Evolutionary conservation across 2,113 vertebrate species (phyloP), one percentile per base, ranked within the genome.

Genomic region (Ptychochromis oligacanthus): DNA sequence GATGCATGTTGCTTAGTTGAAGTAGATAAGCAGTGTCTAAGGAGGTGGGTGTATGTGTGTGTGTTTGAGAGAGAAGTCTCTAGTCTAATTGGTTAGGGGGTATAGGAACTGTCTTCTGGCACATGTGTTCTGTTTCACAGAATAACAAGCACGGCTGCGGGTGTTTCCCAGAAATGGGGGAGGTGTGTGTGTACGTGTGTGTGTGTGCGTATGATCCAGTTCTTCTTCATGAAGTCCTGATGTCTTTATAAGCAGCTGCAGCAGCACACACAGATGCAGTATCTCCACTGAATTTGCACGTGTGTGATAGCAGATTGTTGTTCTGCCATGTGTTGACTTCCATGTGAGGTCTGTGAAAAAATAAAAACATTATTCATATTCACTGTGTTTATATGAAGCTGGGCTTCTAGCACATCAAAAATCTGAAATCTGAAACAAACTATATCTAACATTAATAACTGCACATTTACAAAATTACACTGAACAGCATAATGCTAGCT

Each of bases 121-220:
- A 86, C 83, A 79, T 79, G 80, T 83, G 82, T 60, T 86, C 80
- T 81, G 12, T 83, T 81, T 38, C 43, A 14, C 64, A 67, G 75
- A 88, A 87, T 87, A 86, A 89, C 83, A 81, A 84, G 78, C 82
- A 75, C 78, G 57, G 70, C 90, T 87, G 67, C 83, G 90, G 87
- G 87, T 90, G 84, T 90, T 86, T 84, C 52, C 67, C 38, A 56
- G 80, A 86, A 82, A 75, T 40, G 87, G 82, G 83, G 80, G 80
- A 31, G 28, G 58, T 26, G 34, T 72, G 52, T 78, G 22, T 80
- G 38, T 67, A 46, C 34, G 76, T 78, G 49, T 67, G 31, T 60
- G 20, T 65, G 20, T 78, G 81, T 70, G 36, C 36, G 8, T 36
- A 46, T 81, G 38, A 36, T 36, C 36, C 36, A 34, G 46, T 64